Evolutionary conservation across 2,113 vertebrate species (phyloP).

Genomic region (Chrysemys picta): DNA sequence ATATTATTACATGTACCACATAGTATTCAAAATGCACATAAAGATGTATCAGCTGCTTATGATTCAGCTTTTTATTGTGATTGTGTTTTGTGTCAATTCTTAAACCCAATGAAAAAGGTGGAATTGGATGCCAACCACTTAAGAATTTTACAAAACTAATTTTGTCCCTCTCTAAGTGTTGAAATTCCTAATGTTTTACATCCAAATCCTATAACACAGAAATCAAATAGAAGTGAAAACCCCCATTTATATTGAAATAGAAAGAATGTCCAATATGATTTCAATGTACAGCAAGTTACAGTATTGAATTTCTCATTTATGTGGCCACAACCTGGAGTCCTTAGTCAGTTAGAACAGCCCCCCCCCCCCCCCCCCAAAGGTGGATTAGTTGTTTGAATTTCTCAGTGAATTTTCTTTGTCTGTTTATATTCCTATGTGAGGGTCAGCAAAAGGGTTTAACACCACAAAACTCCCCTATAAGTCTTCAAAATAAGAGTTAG

Average conservation of each 20-base stretch:
- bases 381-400: not conserved
- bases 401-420: not conserved
- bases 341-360: not conserved
- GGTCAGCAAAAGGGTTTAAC: accelerated
- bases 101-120: not conserved
- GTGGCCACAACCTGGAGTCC: not conserved
- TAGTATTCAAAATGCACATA: not conserved
- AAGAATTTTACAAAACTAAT: not conserved
- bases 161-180: not conserved
- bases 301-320: not conserved
- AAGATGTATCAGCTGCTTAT: not conserved
- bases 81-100: not conserved
- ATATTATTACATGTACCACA: not conserved
- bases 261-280: not conserved
- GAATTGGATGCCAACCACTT: not conserved
- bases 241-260: not conserved
- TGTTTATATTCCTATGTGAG: not conserved
- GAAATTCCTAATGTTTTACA: not conserved
- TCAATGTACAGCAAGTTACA: not conserved
- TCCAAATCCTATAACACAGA: accelerated
- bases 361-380: not conserved
- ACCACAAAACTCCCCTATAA: not conserved
- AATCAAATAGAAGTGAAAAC: accelerated
- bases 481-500: not conserved
- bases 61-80: not conserved